These are phyloP conservation scores for Eupithecia dodoneata DNA, from an alignment of 2,888 invertebrate genomes.

Conservation along the genomic window DNA sequence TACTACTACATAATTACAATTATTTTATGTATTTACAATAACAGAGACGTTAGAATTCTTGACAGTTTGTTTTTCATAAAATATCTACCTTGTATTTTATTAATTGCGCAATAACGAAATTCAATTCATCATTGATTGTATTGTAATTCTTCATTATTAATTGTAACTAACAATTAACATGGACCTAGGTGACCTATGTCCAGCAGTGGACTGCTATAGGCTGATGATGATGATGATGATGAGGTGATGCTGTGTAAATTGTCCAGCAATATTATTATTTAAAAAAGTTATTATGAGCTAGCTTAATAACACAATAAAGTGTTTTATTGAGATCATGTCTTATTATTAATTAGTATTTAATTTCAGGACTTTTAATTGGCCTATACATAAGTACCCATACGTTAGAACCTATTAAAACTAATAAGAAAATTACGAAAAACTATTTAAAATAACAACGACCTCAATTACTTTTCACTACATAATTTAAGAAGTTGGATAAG, in stretches of 20 bases:
- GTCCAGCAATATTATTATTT: neutral
- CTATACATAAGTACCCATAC: neutral
- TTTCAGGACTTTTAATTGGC: neutral
- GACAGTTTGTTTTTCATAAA: neutral
- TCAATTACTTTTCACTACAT: slow-evolving; percentile 3
- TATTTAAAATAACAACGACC: neutral
- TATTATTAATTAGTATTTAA: slow-evolving; percentile 19
- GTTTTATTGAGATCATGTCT: slow-evolving; percentile 34
- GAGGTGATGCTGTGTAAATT: neutral
- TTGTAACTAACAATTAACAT: neutral
- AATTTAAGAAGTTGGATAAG: neutral
- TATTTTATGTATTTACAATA: slow-evolving; percentile 39
- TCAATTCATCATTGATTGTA: too few relatives aligned
- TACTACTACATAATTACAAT: slow-evolving; percentile 33
- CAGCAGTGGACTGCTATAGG: too few relatives aligned
- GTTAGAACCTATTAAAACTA: neutral
- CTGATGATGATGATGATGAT: too few relatives aligned
- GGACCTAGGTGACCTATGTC: too few relatives aligned
- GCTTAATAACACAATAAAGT: slow-evolving; percentile 1
- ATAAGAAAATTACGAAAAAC: neutral
- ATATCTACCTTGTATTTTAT: neutral
- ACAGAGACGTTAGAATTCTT: slow-evolving; percentile 5
- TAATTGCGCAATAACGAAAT: neutral
- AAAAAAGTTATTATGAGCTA: neutral
- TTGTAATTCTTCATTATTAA: too few relatives aligned